Conservation (phyloP, 2,888 invertebrate species). For the Diachrysia chrysitis region DNA sequence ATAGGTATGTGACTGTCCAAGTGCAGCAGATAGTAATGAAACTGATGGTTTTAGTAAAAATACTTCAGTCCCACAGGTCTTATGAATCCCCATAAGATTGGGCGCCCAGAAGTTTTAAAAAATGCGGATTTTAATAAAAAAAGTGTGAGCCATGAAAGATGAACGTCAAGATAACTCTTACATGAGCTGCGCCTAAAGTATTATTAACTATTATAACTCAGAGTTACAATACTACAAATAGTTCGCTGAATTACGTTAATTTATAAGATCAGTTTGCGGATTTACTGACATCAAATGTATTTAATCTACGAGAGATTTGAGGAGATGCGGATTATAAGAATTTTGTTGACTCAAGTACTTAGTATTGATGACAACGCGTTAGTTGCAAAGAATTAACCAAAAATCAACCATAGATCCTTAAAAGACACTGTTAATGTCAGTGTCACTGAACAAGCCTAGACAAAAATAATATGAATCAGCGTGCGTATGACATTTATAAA, state of each 20-base stretch:
- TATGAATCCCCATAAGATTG: too few species aligned
- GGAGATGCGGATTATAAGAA: background rate
- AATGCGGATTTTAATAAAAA: too few species aligned
- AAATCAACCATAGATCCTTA: constrained; percentile 7
- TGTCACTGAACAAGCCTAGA: constrained; percentile 25
- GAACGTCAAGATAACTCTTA: too few species aligned
- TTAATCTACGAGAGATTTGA: background rate
- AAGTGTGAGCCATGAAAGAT: too few species aligned
- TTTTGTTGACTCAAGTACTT: background rate
- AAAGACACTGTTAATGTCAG: background rate
- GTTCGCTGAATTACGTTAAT: background rate
- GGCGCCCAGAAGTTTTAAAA: too few species aligned
- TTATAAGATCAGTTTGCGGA: background rate
- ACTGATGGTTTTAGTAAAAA: too few species aligned
- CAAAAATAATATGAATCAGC: constrained; percentile 50
- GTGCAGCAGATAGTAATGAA: too few species aligned
- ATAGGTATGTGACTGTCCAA: too few species aligned
- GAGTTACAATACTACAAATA: background rate
- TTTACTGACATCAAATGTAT: background rate
- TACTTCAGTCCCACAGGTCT: too few species aligned
- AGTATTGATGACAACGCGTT: background rate
- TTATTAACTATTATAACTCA: too few species aligned
- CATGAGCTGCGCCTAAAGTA: too few species aligned
- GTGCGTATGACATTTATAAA: constrained; percentile 32
- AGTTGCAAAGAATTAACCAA: constrained; percentile 3